phyloP scores from a whole-genome alignment of 2,888 invertebrate species.

The Andrena praecox region DNA sequence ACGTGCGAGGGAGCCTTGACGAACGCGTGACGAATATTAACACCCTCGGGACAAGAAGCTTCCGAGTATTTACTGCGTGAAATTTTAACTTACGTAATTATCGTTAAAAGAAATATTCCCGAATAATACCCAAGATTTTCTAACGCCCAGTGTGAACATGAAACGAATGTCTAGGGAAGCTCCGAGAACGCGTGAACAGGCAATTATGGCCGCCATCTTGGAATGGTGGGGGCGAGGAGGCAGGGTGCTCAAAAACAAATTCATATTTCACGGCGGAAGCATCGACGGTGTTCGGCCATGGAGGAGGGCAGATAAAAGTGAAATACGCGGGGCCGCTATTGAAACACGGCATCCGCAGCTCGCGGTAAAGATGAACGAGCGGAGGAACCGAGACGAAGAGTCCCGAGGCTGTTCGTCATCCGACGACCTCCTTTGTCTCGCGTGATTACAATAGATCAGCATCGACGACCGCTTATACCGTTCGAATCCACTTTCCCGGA shows the following conservation, averaged over 20 bases:
- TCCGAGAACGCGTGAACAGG: too few species aligned
- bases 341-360: conserved; percentile 67
- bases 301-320: conserved; percentile 78
- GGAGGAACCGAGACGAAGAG: conserved; percentile 64
- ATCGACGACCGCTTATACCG: conserved; percentile 66
- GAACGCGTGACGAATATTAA: conserved; percentile 2
- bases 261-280: conserved; percentile 77
- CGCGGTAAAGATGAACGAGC: conserved; percentile 70
- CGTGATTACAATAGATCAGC: conserved; percentile 67
- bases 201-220: too few species aligned
- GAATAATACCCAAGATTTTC: too few species aligned
- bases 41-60: background rate
- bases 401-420: conserved; percentile 66
- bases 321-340: conserved; percentile 76
- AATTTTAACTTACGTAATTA: background rate
- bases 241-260: conserved; percentile 75
- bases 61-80: background rate
- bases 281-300: conserved; percentile 55
- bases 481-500: conserved; percentile 59
- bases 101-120: too few species aligned
- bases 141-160: too few species aligned
- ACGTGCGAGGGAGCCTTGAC: background rate
- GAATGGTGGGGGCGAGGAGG: background rate
- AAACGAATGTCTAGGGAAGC: too few species aligned
- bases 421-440: conserved; percentile 68